Conservation (phyloP, 2,797 vertebrate genomes). For the Delichon dasypus region DNA sequence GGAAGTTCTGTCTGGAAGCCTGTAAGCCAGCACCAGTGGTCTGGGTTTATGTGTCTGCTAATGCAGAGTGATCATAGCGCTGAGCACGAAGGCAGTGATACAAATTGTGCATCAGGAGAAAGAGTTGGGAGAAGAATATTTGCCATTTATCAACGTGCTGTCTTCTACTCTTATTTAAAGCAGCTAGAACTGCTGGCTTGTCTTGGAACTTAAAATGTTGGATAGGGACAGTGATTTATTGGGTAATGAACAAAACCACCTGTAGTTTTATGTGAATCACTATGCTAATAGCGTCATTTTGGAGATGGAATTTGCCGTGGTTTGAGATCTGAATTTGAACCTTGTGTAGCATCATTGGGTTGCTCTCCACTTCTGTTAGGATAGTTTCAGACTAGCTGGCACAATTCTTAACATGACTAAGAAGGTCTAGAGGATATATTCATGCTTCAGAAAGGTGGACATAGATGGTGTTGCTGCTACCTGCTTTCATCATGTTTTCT, state of each 20-base stretch:
- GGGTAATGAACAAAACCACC: not conserved
- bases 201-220: not conserved
- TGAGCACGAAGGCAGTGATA: not conserved
- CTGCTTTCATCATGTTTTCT: not conserved
- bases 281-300: not conserved
- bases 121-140: not conserved
- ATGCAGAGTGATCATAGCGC: not conserved
- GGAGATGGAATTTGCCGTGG: not conserved
- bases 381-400: not conserved
- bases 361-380: not conserved
- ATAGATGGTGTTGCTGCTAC: not conserved
- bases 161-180: not conserved
- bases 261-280: not conserved
- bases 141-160: not conserved
- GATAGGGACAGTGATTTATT: not conserved
- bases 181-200: not conserved
- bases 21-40: not conserved
- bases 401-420: not conserved
- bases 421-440: not conserved
- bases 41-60: not conserved
- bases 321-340: not conserved
- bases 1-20: slow-evolving; percentile 11
- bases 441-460: not conserved
- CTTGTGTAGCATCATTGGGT: not conserved
- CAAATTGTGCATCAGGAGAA: not conserved